Conservation (phyloP, 2,888 invertebrate genomes). For the Sicus ferrugineus region DNA sequence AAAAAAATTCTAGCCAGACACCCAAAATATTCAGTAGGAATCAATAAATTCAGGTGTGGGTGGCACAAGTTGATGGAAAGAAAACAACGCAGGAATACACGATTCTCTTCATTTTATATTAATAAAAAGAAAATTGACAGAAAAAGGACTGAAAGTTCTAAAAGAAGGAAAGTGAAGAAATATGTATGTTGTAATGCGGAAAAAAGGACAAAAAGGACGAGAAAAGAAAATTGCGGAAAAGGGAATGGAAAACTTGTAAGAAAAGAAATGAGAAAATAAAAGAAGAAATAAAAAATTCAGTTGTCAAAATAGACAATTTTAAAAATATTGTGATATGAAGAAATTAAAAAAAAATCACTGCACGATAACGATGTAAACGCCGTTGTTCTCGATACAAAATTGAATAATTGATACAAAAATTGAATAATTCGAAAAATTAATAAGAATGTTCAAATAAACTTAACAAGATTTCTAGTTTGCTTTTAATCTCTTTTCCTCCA, state of each 20-base stretch:
- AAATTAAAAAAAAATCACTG: not conserved
- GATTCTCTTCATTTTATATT: too few species aligned
- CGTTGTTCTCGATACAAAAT: too few species aligned
- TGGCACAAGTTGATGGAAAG: too few species aligned
- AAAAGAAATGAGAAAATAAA: not conserved
- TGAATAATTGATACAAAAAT: too few species aligned
- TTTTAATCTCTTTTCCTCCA: too few species aligned
- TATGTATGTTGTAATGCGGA: not conserved
- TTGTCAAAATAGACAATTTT: not conserved
- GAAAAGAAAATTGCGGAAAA: not conserved
- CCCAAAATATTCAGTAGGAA: constrained; percentile 18
- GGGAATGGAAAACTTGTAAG: too few species aligned
- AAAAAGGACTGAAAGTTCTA: too few species aligned
- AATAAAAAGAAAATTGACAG: too few species aligned
- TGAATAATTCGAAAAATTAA: too few species aligned
- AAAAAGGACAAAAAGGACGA: not conserved
- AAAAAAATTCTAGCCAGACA: constrained; percentile 16
- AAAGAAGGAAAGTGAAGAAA: not conserved
- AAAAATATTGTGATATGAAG: not conserved
- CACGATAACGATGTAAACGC: too few species aligned
- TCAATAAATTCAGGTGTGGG: not conserved
- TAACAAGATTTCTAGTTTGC: too few species aligned
- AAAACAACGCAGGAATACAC: not conserved
- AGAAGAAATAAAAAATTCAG: not conserved
- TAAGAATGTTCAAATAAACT: too few species aligned